Conservation (phyloP, 2,888 invertebrate genomes). For the Anodontia alba region DNA sequence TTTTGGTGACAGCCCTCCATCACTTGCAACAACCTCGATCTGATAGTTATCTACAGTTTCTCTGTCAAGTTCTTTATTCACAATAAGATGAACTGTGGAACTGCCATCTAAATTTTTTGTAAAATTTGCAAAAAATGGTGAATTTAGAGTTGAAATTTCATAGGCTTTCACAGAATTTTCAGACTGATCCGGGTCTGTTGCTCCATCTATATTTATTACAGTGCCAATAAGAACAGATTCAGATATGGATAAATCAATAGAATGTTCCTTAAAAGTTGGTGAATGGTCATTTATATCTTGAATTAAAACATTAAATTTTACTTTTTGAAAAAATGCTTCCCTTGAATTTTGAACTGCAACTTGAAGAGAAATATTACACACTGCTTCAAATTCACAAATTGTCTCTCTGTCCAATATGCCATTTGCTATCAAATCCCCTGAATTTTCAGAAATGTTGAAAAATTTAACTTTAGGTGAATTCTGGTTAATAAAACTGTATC, state of each 20-base stretch:
- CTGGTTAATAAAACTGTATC: conserved; percentile 71
- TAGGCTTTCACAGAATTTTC: conserved; percentile 73
- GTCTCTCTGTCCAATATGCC: conserved; percentile 72
- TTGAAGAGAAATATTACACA: conserved; percentile 69
- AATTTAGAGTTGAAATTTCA: conserved; percentile 66
- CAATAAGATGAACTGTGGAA: conserved; percentile 71
- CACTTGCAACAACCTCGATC: conserved; percentile 71
- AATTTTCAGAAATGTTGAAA: conserved; percentile 70
- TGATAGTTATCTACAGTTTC: conserved; percentile 71
- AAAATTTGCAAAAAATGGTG: conserved; percentile 70
- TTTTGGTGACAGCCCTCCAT: conserved; percentile 73
- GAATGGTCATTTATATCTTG: conserved; percentile 81
- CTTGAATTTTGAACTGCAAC: conserved; percentile 74
- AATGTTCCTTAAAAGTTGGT: conserved; percentile 71
- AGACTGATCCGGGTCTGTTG: conserved; percentile 73
- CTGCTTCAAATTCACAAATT: conserved; percentile 66
- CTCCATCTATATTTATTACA: conserved; percentile 67
- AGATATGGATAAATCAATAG: conserved; percentile 67
- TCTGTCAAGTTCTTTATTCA: conserved; percentile 70
- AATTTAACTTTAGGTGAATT: conserved; percentile 60
- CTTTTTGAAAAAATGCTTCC: conserved; percentile 73
- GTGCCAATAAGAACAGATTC: conserved; percentile 69
- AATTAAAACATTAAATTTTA: conserved; percentile 76
- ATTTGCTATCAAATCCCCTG: conserved; percentile 67
- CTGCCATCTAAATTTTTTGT: conserved; percentile 71